These are phyloP conservation scores for Calcarius ornatus DNA, from an alignment of 2,113 vertebrate species.

Conservation along the genomic window DNA sequence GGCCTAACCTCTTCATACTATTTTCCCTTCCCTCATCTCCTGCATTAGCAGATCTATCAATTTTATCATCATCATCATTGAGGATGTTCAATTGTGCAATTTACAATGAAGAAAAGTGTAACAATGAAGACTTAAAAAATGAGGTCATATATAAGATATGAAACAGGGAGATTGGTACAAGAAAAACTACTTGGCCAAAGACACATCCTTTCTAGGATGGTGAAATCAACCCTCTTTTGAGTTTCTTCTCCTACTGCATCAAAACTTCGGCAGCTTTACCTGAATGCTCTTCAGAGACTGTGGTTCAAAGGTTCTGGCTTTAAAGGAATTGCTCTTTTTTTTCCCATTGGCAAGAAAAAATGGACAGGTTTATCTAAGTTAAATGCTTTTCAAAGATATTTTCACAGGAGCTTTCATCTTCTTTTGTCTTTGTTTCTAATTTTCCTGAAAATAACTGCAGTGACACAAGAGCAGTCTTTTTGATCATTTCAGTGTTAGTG, in stretches of 20 bases:
- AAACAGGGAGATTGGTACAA: not conserved
- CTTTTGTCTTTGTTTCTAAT: constrained; percentile 32
- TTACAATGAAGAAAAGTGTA: not conserved
- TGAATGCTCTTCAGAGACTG: not conserved
- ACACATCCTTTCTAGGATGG: not conserved
- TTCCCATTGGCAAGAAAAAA: constrained; percentile 2
- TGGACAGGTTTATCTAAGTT: constrained; percentile 41
- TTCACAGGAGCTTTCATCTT: constrained; percentile 43
- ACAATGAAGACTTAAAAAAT: not conserved
- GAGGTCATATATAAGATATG: not conserved
- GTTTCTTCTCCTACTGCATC: not conserved
- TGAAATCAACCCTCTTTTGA: not conserved
- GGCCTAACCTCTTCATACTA: not conserved
- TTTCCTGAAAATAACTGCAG: constrained; percentile 30
- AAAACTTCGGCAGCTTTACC: not conserved
- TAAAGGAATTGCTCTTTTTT: not conserved
- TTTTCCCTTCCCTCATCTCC: not conserved
- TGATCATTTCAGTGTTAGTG: constrained; percentile 36
- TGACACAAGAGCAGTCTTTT: constrained; percentile 25
- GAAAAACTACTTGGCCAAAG: not conserved
- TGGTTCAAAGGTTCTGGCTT: constrained; percentile 32
- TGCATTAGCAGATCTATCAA: not conserved
- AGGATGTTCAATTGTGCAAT: not conserved
- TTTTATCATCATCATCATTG: not conserved
- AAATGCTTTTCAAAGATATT: constrained; percentile 47